Percentiles rank a stretch among this genome's conserved stretches.
Evolutionary conservation across 1,140 invertebrate genomes (phyloP).

Genomic region (Diabrotica virgifera): DNA sequence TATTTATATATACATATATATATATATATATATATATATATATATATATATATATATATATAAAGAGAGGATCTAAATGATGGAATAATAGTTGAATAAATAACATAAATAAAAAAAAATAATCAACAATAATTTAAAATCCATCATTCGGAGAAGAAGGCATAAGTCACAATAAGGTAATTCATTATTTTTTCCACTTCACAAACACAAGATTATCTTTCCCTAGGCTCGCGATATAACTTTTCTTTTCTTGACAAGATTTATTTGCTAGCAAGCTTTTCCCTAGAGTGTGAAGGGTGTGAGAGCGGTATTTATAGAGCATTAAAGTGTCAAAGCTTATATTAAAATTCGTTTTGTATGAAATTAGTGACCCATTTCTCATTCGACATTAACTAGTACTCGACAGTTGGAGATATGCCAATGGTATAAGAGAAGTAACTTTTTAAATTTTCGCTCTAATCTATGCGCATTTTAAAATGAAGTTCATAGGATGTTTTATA

Average conservation of each 20-base stretch:
- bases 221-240: conserved; percentile 1
- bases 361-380: conserved; percentile 2
- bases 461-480: no score
- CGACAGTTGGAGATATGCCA: conserved; percentile 1
- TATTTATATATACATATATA: no score
- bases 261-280: background rate
- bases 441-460: background rate
- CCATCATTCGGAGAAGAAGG: background rate
- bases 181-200: background rate
- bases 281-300: background rate
- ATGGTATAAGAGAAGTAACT: background rate
- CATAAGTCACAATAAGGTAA: background rate
- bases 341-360: background rate
- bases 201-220: conserved; percentile 3
- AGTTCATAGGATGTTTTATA: no score
- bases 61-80: no score
- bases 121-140: background rate
- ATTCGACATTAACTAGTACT: background rate
- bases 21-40: no score
- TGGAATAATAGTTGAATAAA: no score
- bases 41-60: no score
- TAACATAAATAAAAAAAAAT: no score
- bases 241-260: conserved; percentile 3
- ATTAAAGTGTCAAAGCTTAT: conserved; percentile 3
- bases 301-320: background rate